phyloP scores from a whole-genome alignment of 2,888 invertebrate species.

The Acleris holmiana region DNA sequence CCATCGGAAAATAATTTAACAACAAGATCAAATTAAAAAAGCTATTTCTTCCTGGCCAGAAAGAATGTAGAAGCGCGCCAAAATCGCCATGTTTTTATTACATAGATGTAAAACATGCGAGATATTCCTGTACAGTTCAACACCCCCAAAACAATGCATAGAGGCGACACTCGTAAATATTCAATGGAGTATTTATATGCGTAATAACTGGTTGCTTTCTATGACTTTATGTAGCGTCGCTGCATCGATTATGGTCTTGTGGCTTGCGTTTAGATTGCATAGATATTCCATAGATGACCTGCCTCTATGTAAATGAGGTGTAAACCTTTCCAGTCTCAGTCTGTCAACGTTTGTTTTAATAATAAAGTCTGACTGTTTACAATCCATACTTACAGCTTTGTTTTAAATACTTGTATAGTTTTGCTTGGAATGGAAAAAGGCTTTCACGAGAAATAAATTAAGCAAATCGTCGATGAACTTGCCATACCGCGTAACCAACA shows the following conservation, averaged over 20 bases:
- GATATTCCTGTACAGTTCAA: conserved; percentile 28
- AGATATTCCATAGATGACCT: no score
- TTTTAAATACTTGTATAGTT: no score
- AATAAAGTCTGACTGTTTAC: no score
- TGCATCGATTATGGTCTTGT: conserved; percentile 26
- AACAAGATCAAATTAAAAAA: conserved; percentile 6
- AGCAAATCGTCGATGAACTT: no score
- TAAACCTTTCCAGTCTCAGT: no score
- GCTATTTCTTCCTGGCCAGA: neutral
- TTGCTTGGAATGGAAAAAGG: no score
- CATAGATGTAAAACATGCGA: conserved; percentile 11
- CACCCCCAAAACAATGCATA: conserved; percentile 27
- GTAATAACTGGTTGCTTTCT: conserved; percentile 35
- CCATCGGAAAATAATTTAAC: no score
- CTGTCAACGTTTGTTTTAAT: no score
- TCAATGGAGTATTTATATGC: conserved; percentile 33
- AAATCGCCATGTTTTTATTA: conserved; percentile 24
- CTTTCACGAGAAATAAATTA: no score
- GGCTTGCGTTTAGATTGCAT: conserved; percentile 1
- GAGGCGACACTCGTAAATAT: conserved; percentile 36
- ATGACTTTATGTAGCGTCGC: conserved; percentile 26
- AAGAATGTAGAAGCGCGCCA: conserved; percentile 21
- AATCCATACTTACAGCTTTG: no score
- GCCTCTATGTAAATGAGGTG: no score
- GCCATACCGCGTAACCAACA: no score